phyloP scores from a whole-genome alignment of 2,113 vertebrate species.

The Octodon degus region DNA sequence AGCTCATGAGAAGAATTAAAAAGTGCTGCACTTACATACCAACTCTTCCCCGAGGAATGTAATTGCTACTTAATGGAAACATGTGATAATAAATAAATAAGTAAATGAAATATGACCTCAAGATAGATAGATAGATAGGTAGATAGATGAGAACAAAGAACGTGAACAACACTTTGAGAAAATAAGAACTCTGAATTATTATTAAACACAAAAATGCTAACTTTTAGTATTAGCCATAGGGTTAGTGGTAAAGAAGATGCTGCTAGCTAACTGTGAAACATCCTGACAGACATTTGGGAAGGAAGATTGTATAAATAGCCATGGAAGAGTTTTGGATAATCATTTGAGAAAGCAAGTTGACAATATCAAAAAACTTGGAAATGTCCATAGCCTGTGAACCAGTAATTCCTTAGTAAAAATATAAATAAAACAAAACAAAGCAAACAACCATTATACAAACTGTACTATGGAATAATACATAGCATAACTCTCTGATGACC shows the following conservation, averaged over 20 bases:
- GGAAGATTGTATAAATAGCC: not conserved
- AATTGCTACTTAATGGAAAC: not conserved
- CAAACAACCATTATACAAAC: not conserved
- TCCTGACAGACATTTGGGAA: not conserved
- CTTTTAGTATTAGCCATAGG: not conserved
- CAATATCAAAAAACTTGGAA: not conserved
- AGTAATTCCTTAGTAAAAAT: not conserved
- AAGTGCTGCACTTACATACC: not conserved
- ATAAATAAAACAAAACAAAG: not conserved
- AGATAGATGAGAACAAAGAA: not conserved
- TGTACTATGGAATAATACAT: not conserved
- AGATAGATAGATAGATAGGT: not conserved
- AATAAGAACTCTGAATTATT: not conserved
- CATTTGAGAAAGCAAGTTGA: not conserved
- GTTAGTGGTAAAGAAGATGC: not conserved
- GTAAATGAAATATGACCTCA: not conserved
- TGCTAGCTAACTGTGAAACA: not conserved
- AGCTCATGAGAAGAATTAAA: not conserved
- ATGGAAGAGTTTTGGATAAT: not conserved
- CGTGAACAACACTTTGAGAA: not conserved
- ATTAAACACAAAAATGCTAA: not conserved
- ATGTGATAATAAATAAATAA: not conserved
- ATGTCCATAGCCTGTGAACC: not conserved
- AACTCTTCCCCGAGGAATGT: not conserved
- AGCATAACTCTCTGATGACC: not conserved